Evolutionary conservation across 2,888 invertebrate genomes (phyloP).

Genomic region (Polyploca ridens): DNA sequence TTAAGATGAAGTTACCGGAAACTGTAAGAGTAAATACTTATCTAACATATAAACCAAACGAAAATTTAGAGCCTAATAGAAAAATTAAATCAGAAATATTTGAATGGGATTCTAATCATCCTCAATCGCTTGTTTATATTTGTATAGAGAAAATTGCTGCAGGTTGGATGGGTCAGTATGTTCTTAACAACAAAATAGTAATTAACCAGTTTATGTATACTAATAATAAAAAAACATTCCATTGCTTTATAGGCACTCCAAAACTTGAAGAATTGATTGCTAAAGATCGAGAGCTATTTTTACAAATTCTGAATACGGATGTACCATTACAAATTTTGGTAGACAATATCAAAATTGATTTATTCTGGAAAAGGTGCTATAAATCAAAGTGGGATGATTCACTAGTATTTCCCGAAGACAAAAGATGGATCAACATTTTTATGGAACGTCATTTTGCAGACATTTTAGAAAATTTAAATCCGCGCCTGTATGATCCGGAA

Average conservation of each 20-base stretch:
- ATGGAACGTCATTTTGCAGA: conserved; percentile 77
- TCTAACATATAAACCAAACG: conserved; percentile 68
- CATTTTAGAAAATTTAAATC: conserved; percentile 77
- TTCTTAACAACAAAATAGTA: too few relatives aligned
- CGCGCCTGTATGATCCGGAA: conserved; percentile 78
- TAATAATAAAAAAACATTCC: too few relatives aligned
- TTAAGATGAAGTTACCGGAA: conserved; percentile 62
- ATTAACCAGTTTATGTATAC: too few relatives aligned
- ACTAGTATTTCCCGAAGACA: conserved; percentile 50
- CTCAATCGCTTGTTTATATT: conserved; percentile 71
- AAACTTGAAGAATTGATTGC: conserved; percentile 64
- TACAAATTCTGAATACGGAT: conserved; percentile 69
- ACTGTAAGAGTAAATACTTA: conserved; percentile 70
- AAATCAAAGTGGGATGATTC: conserved; percentile 64
- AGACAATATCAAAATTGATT: conserved; percentile 74
- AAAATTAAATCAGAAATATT: conserved; percentile 80
- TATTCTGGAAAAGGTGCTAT: conserved; percentile 79
- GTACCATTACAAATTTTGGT: conserved; percentile 73
- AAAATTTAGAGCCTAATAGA: conserved; percentile 64
- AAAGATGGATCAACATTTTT: conserved; percentile 74
- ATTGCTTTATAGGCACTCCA: conserved; percentile 54
- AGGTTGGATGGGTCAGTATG: conserved; percentile 68
- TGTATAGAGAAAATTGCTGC: conserved; percentile 79
- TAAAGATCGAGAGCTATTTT: conserved; percentile 72
- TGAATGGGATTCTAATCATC: conserved; percentile 77